Base-by-base conservation (phyloP, 2,113 vertebrate species). In the Oceanodroma tethys region DNA sequence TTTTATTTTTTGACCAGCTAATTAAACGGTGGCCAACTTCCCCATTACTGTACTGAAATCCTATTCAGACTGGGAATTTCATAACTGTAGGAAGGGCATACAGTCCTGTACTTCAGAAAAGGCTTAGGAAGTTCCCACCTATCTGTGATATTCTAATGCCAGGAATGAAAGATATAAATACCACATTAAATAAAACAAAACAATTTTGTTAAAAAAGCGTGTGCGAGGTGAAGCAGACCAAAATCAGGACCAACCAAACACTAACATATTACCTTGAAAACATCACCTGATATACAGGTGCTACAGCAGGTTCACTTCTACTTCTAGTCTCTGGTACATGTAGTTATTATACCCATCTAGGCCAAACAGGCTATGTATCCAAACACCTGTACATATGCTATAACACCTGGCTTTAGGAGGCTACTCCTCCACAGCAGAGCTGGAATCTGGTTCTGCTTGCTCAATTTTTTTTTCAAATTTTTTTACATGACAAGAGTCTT, bases 121-220 rank as follows among this genome's bases (percentile, higher is more conserved):
- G 67, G 81, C 88, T 94, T 92, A 80, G 91, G 85, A 87, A 78
- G 42, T 89, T 97, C 81, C 95, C 78, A 91, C 90, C 91, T 92
- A 95, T 92, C 95, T 89, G 84, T 90, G 78, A 96, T 91, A 97
- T 92, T 95, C 94, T 92, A 94, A 82, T 79, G 86, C 62, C 90
- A 97, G 92, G 80, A 97, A 97, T 89, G 50, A 81, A 93, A 86
- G 67, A 90, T 73, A 48, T 45, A 94, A 94, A 97, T 75, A 93
- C 71, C 90, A 92, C 68, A 50, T 95, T 92, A 95, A 97, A 93
- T 70, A 95, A 93, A 90, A 94, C 87, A 80, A 84, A 96, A 95
- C 16, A 34, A 86, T 97, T 94, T 86, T 84, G 12, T 36, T n/a
- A 2, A 52, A 66, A 71, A 62, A 11, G 12, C 9, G 3, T 86